These are phyloP conservation scores for Gryllus bimaculatus DNA, from an alignment of 1,140 invertebrate genomes.

Conservation along the genomic window DNA sequence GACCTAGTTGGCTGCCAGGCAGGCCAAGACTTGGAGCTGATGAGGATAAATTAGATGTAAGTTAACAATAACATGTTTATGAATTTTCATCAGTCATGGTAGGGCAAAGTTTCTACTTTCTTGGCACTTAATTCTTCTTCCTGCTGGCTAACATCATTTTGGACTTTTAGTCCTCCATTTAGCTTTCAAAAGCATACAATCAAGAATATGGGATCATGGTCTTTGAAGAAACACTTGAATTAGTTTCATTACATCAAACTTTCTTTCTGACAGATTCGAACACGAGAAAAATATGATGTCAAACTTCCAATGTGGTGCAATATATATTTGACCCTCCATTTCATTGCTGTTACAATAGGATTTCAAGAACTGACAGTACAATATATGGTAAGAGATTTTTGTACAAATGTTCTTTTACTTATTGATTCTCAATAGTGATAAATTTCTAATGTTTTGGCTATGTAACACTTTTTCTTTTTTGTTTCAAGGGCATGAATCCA, in stretches of 20 bases:
- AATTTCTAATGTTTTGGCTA: background rate
- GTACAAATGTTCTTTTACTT: background rate
- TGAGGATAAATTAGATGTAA: constrained; percentile 67
- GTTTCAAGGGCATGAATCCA: constrained; percentile 48
- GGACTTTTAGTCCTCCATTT: background rate
- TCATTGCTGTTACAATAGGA: constrained; percentile 49
- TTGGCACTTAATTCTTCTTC: too few relatives aligned
- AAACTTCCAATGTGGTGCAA: constrained; percentile 56
- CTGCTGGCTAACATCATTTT: background rate
- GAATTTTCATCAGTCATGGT: too few relatives aligned
- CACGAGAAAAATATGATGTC: constrained; percentile 57
- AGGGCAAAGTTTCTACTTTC: too few relatives aligned
- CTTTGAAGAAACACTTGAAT: too few relatives aligned
- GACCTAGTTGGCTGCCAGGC: constrained; percentile 81
- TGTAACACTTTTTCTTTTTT: background rate
- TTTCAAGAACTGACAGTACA: constrained; percentile 51
- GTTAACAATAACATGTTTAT: constrained; percentile 25
- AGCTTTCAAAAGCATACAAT: too few relatives aligned
- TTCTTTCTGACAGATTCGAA: constrained; percentile 41
- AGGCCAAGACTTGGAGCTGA: constrained; percentile 67
- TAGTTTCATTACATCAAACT: background rate
- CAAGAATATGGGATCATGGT: too few relatives aligned
- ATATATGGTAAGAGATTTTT: constrained; percentile 44
- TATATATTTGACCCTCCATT: constrained; percentile 58
- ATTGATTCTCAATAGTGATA: too few relatives aligned